Evolutionary conservation across 2,113 vertebrate genomes (phyloP).

Genomic region (Vulpes ferrilata): DNA sequence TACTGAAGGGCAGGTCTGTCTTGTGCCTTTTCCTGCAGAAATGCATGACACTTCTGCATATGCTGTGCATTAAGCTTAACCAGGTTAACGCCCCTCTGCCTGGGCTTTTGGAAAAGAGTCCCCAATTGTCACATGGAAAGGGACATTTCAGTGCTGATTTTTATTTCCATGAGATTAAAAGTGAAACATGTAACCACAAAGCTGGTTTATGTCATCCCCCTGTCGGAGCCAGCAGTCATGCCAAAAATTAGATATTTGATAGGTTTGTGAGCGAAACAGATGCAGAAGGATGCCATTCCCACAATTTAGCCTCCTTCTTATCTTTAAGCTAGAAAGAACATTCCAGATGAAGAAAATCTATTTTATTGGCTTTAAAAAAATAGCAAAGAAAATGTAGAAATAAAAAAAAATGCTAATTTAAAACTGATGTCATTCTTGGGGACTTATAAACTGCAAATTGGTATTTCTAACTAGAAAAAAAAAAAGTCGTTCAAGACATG

Average conservation of each 20-base stretch:
- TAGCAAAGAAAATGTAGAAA: slow-evolving; percentile 88
- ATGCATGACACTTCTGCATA: slow-evolving; percentile 85
- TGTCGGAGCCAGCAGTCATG: slow-evolving; percentile 91
- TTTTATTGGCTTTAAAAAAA: slow-evolving; percentile 90
- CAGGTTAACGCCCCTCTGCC: slow-evolving; percentile 86
- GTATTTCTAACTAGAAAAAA: slow-evolving; percentile 72
- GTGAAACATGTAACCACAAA: slow-evolving; percentile 94
- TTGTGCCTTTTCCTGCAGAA: slow-evolving; percentile 75
- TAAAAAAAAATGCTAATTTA: slow-evolving; percentile 90
- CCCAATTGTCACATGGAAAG: slow-evolving; percentile 89
- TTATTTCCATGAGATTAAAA: slow-evolving; percentile 93
- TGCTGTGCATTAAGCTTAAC: slow-evolving; percentile 87
- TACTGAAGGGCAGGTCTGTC: slow-evolving; percentile 75
- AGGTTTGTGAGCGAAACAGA: slow-evolving; percentile 95
- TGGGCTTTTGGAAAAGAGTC: slow-evolving; percentile 87
- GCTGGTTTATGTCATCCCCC: slow-evolving; percentile 94
- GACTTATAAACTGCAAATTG: slow-evolving; percentile 87
- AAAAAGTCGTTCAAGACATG: slow-evolving; percentile 78
- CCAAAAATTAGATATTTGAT: slow-evolving; percentile 96
- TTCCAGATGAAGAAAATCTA: slow-evolving; percentile 91
- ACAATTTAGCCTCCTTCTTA: slow-evolving; percentile 94
- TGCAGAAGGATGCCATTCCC: slow-evolving; percentile 93
- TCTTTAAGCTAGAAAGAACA: slow-evolving; percentile 93
- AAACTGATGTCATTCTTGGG: slow-evolving; percentile 90
- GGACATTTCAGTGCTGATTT: slow-evolving; percentile 91